Evolutionary conservation across 2,797 vertebrate genomes (phyloP), one percentile per base, ranked within the genome.

Genomic region (Onychomys torridus): DNA sequence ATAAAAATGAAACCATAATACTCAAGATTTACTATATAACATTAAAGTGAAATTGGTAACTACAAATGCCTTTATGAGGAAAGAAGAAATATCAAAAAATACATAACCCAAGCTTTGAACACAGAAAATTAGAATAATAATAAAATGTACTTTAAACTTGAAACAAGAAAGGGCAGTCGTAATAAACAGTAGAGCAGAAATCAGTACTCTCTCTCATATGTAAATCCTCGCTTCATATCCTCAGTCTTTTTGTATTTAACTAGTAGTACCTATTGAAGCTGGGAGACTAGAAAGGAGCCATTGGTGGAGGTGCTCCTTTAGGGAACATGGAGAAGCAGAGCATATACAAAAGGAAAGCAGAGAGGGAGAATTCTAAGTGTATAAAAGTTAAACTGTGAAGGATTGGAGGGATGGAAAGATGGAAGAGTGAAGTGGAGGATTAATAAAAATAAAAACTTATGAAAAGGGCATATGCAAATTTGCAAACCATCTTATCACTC

Each of bases 401-500:
- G 37, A 57, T 25, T 37, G 32, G 46, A 29, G 6, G 25, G 46
- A 49, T 37, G 21, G 12, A 55, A 46, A 3, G 25, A 40, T 17
- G 23, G 4, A 12, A 14, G 14, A 52, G 14, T 10, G 5, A 40
- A 55, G 8, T 2, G 1, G 7, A 52, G 1, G 6, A 21, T 52
- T 69, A 52, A 32, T 27, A 13, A 69, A 86, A 69, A 69, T 86
- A 3, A 52, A 86, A 52, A 27, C 2, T 21, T 86, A 86, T 49
- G 32, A 85, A 46, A 65, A 84, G 11, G 32, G 5, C 21, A 86
- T 25, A n/a, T 52, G 43, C 21, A 49, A 85, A 86, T 59, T 32
- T 67, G 34, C 32, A 76, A 76, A 29, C 43, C 37, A 32, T 65
- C n/a, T n/a, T 52, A 13, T 52, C 52, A 52, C 52, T 52, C 52